A percentile compares a stretch with the other conserved stretches of the same genome.
Conservation (phyloP, 2,113 vertebrate genomes). For the Chaetops frenatus region DNA sequence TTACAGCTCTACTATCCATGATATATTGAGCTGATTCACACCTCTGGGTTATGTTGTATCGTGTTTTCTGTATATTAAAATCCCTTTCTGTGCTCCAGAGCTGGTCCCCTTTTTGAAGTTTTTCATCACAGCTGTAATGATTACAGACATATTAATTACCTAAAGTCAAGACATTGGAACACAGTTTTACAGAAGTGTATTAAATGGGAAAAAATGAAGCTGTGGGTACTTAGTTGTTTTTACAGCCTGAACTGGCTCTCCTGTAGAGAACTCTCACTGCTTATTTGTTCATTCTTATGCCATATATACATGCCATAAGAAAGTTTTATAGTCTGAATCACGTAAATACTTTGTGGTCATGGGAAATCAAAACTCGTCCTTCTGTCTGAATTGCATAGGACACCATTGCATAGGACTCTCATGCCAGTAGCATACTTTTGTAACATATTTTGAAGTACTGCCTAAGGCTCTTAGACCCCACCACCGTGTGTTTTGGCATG, state of each 20-base stretch:
- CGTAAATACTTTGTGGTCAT: background rate
- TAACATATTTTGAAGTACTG: background rate
- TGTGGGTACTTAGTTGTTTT: background rate
- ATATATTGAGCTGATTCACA: background rate
- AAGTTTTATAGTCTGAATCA: background rate
- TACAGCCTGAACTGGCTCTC: background rate
- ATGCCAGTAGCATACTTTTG: background rate
- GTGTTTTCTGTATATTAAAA: background rate
- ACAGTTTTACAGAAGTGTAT: background rate
- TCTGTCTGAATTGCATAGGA: background rate
- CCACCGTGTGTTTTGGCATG: background rate
- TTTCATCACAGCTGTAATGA: background rate
- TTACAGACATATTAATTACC: background rate
- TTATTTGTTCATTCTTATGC: background rate
- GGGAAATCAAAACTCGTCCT: background rate
- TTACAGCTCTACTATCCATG: background rate
- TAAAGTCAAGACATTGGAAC: background rate
- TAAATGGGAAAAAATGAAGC: background rate
- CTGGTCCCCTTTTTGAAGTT: background rate
- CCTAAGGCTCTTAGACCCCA: background rate
- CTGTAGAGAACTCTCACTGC: background rate
- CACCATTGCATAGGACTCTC: background rate
- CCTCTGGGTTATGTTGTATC: background rate
- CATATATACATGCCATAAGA: background rate
- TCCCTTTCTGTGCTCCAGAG: background rate